Base-by-base conservation (phyloP, 2,888 invertebrate species). In the Keiferia lycopersicella region DNA sequence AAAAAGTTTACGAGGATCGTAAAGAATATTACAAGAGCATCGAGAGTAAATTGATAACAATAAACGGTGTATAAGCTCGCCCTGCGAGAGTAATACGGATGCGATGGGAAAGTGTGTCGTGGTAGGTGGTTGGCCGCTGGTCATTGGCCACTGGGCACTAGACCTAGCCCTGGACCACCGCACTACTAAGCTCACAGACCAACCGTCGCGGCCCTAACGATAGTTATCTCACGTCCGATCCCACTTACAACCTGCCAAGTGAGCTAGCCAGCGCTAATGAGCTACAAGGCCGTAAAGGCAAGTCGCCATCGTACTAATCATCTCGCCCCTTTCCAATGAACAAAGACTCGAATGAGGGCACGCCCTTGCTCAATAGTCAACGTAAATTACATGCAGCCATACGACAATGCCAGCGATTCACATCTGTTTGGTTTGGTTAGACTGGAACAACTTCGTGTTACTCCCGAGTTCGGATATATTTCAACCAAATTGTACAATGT, bases 21-120 rank as follows among this genome's bases (percentile, higher is more conserved):
- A 57, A 57, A 57, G 6, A 57, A 18, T n/a, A 7, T 14, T 39
- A 20, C 20, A 58, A 58, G 39, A 6, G 58, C 20, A 58, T 57
- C 26, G 56, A 34, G 61, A 57, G 34, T 50, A 61, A 48, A 65
- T 67, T 74, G 76, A 69, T 67, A 75, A 81, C 79, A 83, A 81
- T 80, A 77, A 38, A n/a, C 45, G 67, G 68, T 69, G 79, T 56
- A 78, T 75, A 79, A 82, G 81, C 78, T 75, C 81, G 80, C 76
- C 78, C 76, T 80, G 73, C 75, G 73, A 83, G 82, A 82, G 82
- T 70, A 64, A 67, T 62, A 79, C 87, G 86, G 87, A 87, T 86
- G 79, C 79, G 76, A 79, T 80, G 85, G 80, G 86, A 87, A 90
- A 89, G 89, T 89, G 80, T 85, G 87, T 76, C 88, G 80, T 75